Evolutionary conservation across 2,797 vertebrate species (phyloP), one percentile per base, ranked within the genome.

Genomic region (Momotus momota): DNA sequence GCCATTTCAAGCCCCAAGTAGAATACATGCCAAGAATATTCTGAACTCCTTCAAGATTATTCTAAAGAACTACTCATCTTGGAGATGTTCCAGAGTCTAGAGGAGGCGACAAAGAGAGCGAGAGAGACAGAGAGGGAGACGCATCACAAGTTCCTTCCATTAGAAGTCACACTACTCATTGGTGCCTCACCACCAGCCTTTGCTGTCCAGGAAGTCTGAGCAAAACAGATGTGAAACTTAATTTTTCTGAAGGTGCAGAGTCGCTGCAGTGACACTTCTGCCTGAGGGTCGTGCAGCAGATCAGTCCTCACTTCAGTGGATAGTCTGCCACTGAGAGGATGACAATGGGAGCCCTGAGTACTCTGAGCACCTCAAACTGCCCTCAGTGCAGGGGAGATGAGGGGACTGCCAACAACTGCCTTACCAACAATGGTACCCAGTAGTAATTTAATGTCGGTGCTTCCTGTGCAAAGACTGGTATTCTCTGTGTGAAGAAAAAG

Each of bases 381-480:
- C 81, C 75, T 40, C 41, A 41, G 26, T 2, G 9, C 52, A n/a
- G 40, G 71, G 70, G 31, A 41, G 55, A 52, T 55, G 4, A 72
- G 40, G 46, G 4, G 19, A 65, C 10, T 75, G 35, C 35, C 35
- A 35, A 35, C 35, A 35, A 35, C 35, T 35, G 80, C 49, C 99
- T 99, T 98, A 99, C 99, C 99, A 99, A 75, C 70, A 99, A 96
- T 17, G 99, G 99, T 38, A 99, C 98, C 99, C 99, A 99, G 98
- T 99, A 99, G 97, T 99, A 99, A 98, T 99, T 99, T 88, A 99
- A 96, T 4, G 97, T 93, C 4, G 99, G 99, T 48, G 99, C 98
- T 94, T 99, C 98, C 91, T 98, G 97, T 91, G 98, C 97, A 94
- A 99, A 97, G 46, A 97, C 9, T 15, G 98, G 98, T 91, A 99